Base-by-base conservation (phyloP, 2,888 invertebrate species). In the Folsomia candida region DNA sequence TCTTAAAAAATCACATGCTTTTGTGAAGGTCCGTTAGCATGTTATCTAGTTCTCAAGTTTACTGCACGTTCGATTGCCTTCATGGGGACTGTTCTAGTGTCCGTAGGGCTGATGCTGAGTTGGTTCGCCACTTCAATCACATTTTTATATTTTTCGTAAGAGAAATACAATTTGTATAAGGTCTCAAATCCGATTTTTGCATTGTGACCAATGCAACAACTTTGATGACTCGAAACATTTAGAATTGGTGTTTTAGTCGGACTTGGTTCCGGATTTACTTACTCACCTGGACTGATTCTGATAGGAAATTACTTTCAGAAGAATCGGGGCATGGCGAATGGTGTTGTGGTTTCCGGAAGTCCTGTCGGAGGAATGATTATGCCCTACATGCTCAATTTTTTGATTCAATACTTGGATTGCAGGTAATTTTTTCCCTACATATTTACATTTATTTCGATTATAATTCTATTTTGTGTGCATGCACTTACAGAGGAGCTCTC, bases 291-390 rank as follows among this genome's bases (percentile, higher is more conserved):
- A 0, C 57, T 72, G 18, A 75, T 75, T 57, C 67, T 75, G 0
- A 70, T 75, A 2, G 72, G 72, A 51, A 60, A 61, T 22, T 72
- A 71, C 24, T 72, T 75, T 37, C 59, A 28, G 9, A 73, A 69
- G 60, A 54, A 69, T 58, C 66, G 72, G 6, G 75, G 64, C 2
- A 68, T 75, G 20, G 72, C 75, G 0, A 75, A 75, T 61, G 75
- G 69, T 14, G 11, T 75, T 25, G 72, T 75, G 20, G 71, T 75
- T 2, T 67, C 72, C 0, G 75, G 75, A 6, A 67, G 69, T 27
- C 75, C 75, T 1, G 67, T 72, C n/a, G 75, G 75, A n/a, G 75
- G 75, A 14, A 75, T 75, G 75, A 26, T 75, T 6, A 67, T 75
- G 71, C 75, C 75, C 4, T 67, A 51, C 37, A 28, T 68, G 9